Percentiles rank a stretch among this genome's conserved stretches.
phyloP scores from a whole-genome alignment of 2,113 vertebrate species.

The Tringa solitaria region DNA sequence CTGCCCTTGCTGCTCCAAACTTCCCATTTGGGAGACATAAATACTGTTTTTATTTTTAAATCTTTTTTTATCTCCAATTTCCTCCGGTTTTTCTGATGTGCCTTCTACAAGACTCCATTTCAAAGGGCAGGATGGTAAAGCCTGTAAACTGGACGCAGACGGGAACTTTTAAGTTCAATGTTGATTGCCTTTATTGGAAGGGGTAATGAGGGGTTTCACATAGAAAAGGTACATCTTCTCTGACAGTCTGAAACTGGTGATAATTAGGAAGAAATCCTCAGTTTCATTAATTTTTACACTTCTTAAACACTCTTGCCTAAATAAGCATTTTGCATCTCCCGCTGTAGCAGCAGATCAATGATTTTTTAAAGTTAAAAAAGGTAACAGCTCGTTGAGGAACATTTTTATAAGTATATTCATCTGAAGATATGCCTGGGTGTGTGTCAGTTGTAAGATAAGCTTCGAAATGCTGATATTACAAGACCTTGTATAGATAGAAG shows the following conservation, averaged over 20 bases:
- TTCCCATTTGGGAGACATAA: slow-evolving; percentile 61
- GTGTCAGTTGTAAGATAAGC: background rate
- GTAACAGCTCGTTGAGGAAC: background rate
- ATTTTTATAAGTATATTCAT: background rate
- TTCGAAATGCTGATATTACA: background rate
- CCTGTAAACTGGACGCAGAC: background rate
- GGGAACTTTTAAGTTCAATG: background rate
- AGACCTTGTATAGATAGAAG: background rate
- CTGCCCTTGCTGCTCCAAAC: slow-evolving; percentile 73
- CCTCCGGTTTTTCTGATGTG: slow-evolving; percentile 4
- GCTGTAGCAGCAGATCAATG: background rate
- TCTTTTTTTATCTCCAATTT: slow-evolving; percentile 41
- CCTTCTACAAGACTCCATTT: background rate
- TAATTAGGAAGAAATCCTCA: background rate
- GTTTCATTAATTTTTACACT: background rate
- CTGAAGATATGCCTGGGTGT: background rate
- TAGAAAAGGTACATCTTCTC: slow-evolving; percentile 2
- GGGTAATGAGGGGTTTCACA: background rate
- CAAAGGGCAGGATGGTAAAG: background rate
- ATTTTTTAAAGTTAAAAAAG: background rate
- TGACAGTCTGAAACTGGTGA: background rate
- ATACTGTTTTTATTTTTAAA: slow-evolving; percentile 17
- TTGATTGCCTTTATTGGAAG: background rate
- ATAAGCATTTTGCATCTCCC: background rate
- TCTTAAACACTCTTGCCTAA: background rate